Evolutionary conservation across 2,797 vertebrate species (phyloP).

Genomic region (Antennarius maculatus): DNA sequence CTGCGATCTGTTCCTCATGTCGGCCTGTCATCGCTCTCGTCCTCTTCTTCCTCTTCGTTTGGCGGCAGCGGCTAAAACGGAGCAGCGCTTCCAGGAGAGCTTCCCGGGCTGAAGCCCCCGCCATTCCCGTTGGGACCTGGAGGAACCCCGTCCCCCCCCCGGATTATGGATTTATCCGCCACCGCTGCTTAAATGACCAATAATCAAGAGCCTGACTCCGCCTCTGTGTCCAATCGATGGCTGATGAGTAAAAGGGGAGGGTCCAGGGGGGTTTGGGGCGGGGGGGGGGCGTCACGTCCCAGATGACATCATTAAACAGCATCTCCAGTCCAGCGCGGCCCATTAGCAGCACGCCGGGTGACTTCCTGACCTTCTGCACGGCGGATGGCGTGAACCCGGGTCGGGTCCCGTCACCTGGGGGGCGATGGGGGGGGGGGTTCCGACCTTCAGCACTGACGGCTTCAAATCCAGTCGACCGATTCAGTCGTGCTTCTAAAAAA

Average conservation of each 20-base stretch:
- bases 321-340: slow-evolving; percentile 63
- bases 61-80: slow-evolving; percentile 29
- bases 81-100: slow-evolving; percentile 34
- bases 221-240: slow-evolving; percentile 48
- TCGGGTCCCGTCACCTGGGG: too few relatives aligned
- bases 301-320: slow-evolving; percentile 68
- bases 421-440: too few relatives aligned
- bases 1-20: slow-evolving; percentile 9
- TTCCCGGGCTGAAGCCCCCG: slow-evolving; percentile 24
- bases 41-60: slow-evolving; percentile 42
- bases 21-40: neutral
- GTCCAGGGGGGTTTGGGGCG: slow-evolving; percentile 25
- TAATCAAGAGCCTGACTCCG: slow-evolving; percentile 13
- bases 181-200: slow-evolving; percentile 21
- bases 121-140: too few relatives aligned
- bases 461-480: too few relatives aligned
- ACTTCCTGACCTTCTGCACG: slow-evolving; percentile 13
- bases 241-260: slow-evolving; percentile 53
- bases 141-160: neutral
- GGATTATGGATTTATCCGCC: slow-evolving; percentile 21
- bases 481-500: too few relatives aligned
- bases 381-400: too few relatives aligned
- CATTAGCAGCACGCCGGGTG: slow-evolving; percentile 61
- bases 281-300: slow-evolving; percentile 48
- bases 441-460: too few relatives aligned